Evolutionary conservation across 2,113 vertebrate species (phyloP), one percentile per base, ranked within the genome.

Genomic region (Cyanistes caeruleus): DNA sequence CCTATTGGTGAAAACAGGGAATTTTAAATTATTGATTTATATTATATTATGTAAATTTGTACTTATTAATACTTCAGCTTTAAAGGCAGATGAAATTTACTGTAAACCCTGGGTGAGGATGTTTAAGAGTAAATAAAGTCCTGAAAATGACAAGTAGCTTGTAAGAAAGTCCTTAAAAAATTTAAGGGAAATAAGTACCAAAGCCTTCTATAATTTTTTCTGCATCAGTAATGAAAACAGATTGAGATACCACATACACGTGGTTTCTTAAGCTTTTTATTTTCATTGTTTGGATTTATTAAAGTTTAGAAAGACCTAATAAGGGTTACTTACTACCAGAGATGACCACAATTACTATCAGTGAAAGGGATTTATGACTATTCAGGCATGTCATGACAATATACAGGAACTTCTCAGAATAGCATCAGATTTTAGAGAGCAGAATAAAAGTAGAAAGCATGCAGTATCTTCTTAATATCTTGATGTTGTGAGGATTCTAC

Each of bases 1-100:
- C 92, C 96, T 97, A 75, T 96, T 81, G 96, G 96, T 84, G 76
- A 86, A 39, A 92, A 63, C 3, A 44, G 64, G 75, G 37, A 87
- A 96, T 75, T 89, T 43, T 33, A 22, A 59, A 19, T 48, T 80
- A 39, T 53, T 73, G 19, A 41, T 56, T 79, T n/a, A 5, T n/a
- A 11, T 60, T n/a, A 5, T 24, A 18, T 60, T 52, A 51, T 20
- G 12, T 28, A 51, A 70, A 77, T 65, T 23, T 23, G 3, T 25
- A 31, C 13, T 90, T 63, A 13, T 46, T 59, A 63, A 48, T 25
- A 35, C 5, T 60, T 79, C 58, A 24, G 11, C 8, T 6, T 62
- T 67, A 46, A 53, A 13, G 15, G 39, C 4, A 15, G 25, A 35
- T 43, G 33, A 3, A 7, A 17, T 46, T 83, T 62, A 27, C 30